Conservation (phyloP, 2,113 vertebrate species). For the Nothobranchius furzeri region DNA sequence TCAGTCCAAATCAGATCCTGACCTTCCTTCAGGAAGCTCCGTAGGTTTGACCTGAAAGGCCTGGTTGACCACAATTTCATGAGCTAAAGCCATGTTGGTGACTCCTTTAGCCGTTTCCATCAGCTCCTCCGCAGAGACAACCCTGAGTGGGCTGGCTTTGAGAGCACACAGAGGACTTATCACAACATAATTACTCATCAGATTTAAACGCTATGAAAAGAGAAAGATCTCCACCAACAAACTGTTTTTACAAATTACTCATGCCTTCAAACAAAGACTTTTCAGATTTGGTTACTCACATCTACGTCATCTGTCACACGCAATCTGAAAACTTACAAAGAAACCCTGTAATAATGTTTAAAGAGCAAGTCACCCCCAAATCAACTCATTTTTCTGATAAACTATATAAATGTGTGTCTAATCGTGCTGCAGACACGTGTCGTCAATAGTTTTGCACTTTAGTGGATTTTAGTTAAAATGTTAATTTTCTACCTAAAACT, state of each 20-base stretch:
- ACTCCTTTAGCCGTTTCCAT: slow-evolving; percentile 92
- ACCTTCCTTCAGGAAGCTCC: slow-evolving; percentile 90
- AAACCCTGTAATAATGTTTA: too few species aligned
- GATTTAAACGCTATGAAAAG: background rate
- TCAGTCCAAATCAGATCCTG: slow-evolving; percentile 20
- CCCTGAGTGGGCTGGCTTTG: slow-evolving; percentile 86
- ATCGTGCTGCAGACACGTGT: too few species aligned
- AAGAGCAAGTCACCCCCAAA: too few species aligned
- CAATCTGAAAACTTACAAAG: too few species aligned
- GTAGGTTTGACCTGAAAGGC: slow-evolving; percentile 88
- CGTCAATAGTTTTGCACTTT: too few species aligned
- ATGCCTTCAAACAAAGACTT: too few species aligned
- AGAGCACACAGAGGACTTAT: slow-evolving; percentile 2
- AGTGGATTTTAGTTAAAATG: too few species aligned
- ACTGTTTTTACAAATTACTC: background rate
- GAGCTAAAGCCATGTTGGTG: slow-evolving; percentile 94
- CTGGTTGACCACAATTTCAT: slow-evolving; percentile 92
- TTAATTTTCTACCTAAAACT: too few species aligned
- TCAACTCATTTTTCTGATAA: too few species aligned
- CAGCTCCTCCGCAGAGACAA: slow-evolving; percentile 89
- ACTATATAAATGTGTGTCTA: too few species aligned
- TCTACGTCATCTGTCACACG: too few species aligned
- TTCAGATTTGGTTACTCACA: too few species aligned
- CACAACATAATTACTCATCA: background rate
- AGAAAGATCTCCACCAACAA: background rate